phyloP scores from a whole-genome alignment of 1,140 invertebrate species.

The Apis cerana region DNA sequence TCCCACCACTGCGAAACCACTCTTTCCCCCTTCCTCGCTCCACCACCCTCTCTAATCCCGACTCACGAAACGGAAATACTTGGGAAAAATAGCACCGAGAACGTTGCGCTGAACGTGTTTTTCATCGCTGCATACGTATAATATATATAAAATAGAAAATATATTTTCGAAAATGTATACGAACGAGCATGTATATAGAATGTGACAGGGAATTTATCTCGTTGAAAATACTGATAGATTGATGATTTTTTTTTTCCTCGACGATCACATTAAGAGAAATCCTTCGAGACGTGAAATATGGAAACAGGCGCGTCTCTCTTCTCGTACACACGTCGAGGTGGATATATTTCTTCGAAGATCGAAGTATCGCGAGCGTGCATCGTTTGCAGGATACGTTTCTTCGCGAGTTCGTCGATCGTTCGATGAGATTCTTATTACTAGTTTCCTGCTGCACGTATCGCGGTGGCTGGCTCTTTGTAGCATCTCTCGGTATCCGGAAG shows the following conservation, averaged over 20 bases:
- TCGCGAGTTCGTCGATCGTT: constrained; percentile 67
- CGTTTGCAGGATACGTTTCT: constrained; percentile 58
- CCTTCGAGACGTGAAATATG: background rate
- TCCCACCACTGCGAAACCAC: constrained; percentile 30
- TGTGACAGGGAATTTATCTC: background rate
- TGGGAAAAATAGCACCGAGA: constrained; percentile 12
- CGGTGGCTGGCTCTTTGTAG: constrained; percentile 52
- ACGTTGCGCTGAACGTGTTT: background rate
- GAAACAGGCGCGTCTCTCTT: background rate
- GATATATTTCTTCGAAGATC: constrained; percentile 31
- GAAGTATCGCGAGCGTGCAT: constrained; percentile 55
- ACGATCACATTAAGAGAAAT: no score
- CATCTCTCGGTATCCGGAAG: constrained; percentile 65
- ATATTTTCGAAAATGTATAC: constrained; percentile 3
- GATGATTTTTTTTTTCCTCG: no score
- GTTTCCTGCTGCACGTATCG: constrained; percentile 65
- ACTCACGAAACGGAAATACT: constrained; percentile 35
- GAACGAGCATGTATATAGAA: no score
- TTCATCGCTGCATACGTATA: background rate
- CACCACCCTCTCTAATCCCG: background rate
- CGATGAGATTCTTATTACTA: constrained; percentile 66
- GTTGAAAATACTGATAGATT: no score
- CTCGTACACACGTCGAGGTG: background rate
- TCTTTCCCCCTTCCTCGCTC: background rate
- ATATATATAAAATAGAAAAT: no score